Base-by-base conservation (phyloP, 2,888 invertebrate species). In the Notodonta ziczac region DNA sequence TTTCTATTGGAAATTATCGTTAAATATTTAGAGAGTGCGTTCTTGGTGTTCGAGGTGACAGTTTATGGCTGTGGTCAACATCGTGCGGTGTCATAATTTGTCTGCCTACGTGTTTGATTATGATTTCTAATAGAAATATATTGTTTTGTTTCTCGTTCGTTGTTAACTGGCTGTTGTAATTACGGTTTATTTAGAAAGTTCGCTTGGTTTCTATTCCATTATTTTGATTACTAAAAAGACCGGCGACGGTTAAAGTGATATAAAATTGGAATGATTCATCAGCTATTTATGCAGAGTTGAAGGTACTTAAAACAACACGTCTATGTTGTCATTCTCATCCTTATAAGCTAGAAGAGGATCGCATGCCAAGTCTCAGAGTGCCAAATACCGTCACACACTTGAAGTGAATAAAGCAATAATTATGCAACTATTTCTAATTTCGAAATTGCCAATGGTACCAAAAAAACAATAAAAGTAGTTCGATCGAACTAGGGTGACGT, bases 1-100 rank as follows among this genome's bases (percentile, higher is more conserved):
- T 61, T 59, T 63, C 16, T 46, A 71, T 75, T 73, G 66, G 56
- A 64, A 65, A 70, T 67, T 61, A 51, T 58, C 66, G 64, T 76
- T 61, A 77, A 70, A 65, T 59, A 66, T 70, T 64, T 61, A 60
- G 52, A 67, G 62, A 53, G 57, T 61, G 46, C 66, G 67, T 76
- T 75, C 72, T 73, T 67, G 61, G 61, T 61, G 63, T 44, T 54
- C 56, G 60, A 58, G 66, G 63, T 63, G 58, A 67, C 66, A 66
- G 63, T 73, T 74, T 69, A 70, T 59, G 56, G 58, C 64, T 66
- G 67, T 61, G 61, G 54, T 54, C 54, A 54, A 39, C 39, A 39
- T 54, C 32, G 54, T 54, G 50, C 32, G 54, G 35, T n/a, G 39
- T 39, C 54, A 39, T 54, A 39, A 39, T 54, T 53, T 39, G 54